Conservation (phyloP, 2,888 invertebrate species). For the Hemithea aestivaria region DNA sequence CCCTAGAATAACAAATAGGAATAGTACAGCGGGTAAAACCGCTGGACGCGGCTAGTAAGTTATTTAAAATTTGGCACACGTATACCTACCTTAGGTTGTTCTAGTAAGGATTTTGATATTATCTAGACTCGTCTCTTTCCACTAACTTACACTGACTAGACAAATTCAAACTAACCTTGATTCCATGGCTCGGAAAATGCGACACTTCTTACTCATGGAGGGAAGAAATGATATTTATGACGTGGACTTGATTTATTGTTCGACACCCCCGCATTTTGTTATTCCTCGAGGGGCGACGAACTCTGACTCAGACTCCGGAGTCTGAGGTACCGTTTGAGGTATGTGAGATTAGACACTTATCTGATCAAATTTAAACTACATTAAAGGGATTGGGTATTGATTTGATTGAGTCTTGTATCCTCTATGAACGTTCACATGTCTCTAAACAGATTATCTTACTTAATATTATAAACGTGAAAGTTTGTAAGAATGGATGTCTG, state of each 20-base stretch:
- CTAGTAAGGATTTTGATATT: no score
- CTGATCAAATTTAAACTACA: conserved; percentile 8
- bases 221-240: conserved; percentile 47
- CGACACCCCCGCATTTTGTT: conserved; percentile 41
- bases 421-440: no score
- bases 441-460: no score
- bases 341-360: conserved; percentile 14
- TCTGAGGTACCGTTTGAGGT: conserved; percentile 13
- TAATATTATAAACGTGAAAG: no score
- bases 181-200: conserved; percentile 50
- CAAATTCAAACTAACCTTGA: conserved; percentile 2
- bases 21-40: no score
- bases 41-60: no score
- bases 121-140: no score
- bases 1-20: no score
- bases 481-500: no score
- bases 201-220: conserved; percentile 45
- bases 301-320: conserved; percentile 34
- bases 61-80: no score
- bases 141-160: conserved; percentile 7
- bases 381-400: conserved; percentile 5
- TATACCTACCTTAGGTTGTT: no score
- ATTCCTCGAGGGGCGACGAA: conserved; percentile 42
- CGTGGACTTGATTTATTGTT: conserved; percentile 47
- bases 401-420: no score